Base-by-base conservation (phyloP, 1,140 invertebrate species). In the Hesperophylax magnus region DNA sequence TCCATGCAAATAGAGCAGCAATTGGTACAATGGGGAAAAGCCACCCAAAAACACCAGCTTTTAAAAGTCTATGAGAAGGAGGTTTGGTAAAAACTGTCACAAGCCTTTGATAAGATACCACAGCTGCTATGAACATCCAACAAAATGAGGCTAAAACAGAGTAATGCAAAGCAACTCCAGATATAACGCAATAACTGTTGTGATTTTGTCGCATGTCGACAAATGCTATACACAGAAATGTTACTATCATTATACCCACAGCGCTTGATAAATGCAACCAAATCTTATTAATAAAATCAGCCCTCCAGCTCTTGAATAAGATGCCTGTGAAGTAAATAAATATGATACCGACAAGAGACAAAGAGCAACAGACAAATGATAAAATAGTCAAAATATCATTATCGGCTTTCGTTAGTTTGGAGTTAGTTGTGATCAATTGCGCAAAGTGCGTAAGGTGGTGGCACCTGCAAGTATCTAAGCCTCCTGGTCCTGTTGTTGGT, bases 111-210 rank as follows among this genome's bases (percentile, higher is more conserved):
- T 90, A 91, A 9, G 90, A 90, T 7, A 91, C 65, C 0, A 89
- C 84, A 11, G 89, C 90, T 8, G 90, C 88, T 0, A 91, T 88
- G 22, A 91, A 81, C 90, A 91, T 91, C 90, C 90, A 91, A 78
- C 88, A 89, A 84, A 91, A 91, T 0, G 89, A 90, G 1, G 89
- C 84, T 5, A 91, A 69, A 17, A 90, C 86, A 2, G 88, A 86
- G 81, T 91, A 91, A 79, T 91, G 90, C 24, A 91, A 72, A 8
- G 86, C 24, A 0, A 89, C 86, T 5, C 90, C 90, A 20, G 87
- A 65, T 22, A 88, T 69, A 85, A 91, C 87, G 81, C 90, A 91
- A 17, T 78, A 24, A 9, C 0, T 87, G 77, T 22, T 84, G 84
- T 53, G 87, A 86, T 17, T 83, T 20, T 39, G 71, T 4, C 85